Base-by-base conservation (phyloP, 2,888 invertebrate species). In the Tetragnatha montana region DNA sequence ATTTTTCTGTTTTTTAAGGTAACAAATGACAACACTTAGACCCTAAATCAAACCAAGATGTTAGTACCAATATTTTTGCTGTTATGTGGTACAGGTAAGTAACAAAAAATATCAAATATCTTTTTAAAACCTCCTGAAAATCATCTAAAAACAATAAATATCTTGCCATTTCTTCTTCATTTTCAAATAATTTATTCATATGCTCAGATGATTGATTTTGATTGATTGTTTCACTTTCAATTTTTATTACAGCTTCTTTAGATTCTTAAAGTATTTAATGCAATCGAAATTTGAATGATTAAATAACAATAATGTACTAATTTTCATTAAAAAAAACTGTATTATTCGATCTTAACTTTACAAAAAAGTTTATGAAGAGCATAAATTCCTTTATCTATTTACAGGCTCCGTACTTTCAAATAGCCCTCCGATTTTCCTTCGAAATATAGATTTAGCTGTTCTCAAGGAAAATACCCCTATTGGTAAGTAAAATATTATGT, bases 381-480 rank as follows among this genome's bases (percentile, higher is more conserved):
- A n/a, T n/a, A 2, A 35, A 35, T 4, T 35, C 35, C 4, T 35
- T 35, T 35, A 35, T 35, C 35, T 17, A 69, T 8, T 83, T 87
- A 49, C 70, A 90, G 90, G 70, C 19, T 47, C n/a, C 19, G 35
- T 75, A 0, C 35, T 76, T 6, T 76, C 84, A 8, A 91, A 91
- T 51, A 80, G 85, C 21, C 91, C 91, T 0, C 91, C 91, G 14
- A 88, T 89, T 17, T 96, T 97, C 93, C 95, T 95, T 0, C 95
- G 95, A 92, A 96, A 96, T 92, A 96, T 97, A 95, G 96, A 96
- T 94, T 96, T 96, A 93, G 94, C 96, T 92, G 95, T 96, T 8
- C 94, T 98, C 19, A 95, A 96, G 7, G 98, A 98, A 94, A 96
- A 95, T 93, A 96, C 96, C 10, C 95, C 96, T 2, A 96, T 97